These are phyloP conservation scores for Coendou prehensilis DNA, from an alignment of 2,797 vertebrate genomes.

Conservation along the genomic window DNA sequence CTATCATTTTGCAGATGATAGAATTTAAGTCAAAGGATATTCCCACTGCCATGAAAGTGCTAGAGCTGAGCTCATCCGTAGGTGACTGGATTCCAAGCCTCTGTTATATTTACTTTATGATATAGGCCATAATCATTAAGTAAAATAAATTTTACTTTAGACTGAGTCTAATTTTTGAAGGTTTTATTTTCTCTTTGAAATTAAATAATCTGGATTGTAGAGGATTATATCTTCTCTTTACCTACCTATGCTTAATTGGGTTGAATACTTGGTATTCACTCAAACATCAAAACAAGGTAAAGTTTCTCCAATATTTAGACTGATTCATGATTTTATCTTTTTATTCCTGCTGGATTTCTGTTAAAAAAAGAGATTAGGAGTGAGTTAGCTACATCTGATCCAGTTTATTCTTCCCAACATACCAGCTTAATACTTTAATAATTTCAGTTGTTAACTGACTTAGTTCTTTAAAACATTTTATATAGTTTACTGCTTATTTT, in stretches of 20 bases:
- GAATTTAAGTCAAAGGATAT: not conserved
- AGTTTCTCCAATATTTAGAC: not conserved
- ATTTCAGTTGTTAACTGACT: not conserved
- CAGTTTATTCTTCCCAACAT: not conserved
- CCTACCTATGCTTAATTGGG: not conserved
- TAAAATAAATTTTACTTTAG: not conserved
- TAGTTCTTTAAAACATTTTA: not conserved
- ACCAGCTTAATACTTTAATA: not conserved
- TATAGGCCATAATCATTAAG: not conserved
- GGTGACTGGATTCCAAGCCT: not conserved
- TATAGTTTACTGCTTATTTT: not conserved
- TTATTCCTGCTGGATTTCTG: not conserved
- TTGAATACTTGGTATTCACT: not conserved
- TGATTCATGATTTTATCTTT: not conserved
- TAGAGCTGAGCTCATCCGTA: not conserved
- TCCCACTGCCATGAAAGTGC: not conserved
- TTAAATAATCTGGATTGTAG: not conserved
- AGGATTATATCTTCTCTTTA: not conserved
- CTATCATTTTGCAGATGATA: not conserved
- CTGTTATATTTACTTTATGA: not conserved
- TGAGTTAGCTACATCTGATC: rapidly evolving
- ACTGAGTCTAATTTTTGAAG: not conserved
- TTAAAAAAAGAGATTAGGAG: not conserved
- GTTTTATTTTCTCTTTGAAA: slow-evolving; percentile 40
- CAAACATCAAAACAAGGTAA: not conserved